Conservation (phyloP, 2,113 vertebrate species). For the Cettia cetti region DNA sequence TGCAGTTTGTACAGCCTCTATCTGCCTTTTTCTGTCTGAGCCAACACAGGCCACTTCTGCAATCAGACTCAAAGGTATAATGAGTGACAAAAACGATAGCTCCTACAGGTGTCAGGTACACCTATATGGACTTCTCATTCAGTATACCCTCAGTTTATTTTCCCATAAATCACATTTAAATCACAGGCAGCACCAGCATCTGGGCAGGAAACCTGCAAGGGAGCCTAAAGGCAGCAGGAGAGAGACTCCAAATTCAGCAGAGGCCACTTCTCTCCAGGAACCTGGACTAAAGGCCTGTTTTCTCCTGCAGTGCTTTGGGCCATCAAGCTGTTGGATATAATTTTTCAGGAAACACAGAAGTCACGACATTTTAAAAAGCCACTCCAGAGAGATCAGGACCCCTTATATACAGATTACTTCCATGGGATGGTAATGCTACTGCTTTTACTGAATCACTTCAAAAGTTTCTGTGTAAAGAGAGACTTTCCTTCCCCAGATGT, state of each 20-base stretch:
- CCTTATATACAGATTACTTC: background rate
- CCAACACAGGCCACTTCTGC: background rate
- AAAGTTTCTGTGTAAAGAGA: background rate
- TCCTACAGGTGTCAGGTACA: background rate
- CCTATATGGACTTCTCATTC: background rate
- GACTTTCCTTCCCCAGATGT: background rate
- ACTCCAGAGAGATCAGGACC: background rate
- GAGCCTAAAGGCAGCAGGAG: background rate
- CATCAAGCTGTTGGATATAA: background rate
- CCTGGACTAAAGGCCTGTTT: background rate
- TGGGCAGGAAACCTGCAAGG: background rate
- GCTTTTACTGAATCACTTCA: background rate
- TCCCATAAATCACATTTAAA: background rate
- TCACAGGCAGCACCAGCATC: background rate
- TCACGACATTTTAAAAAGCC: background rate
- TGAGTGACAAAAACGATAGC: background rate
- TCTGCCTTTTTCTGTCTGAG: background rate
- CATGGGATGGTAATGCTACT: background rate
- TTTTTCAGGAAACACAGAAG: background rate
- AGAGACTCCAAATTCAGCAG: background rate
- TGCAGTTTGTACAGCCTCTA: background rate
- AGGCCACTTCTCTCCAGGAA: background rate
- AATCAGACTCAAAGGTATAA: background rate
- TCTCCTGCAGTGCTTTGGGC: background rate
- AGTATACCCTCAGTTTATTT: background rate